These are phyloP conservation scores for Notamacropus eugenii DNA, from an alignment of 2,797 vertebrate genomes.

Conservation along the genomic window DNA sequence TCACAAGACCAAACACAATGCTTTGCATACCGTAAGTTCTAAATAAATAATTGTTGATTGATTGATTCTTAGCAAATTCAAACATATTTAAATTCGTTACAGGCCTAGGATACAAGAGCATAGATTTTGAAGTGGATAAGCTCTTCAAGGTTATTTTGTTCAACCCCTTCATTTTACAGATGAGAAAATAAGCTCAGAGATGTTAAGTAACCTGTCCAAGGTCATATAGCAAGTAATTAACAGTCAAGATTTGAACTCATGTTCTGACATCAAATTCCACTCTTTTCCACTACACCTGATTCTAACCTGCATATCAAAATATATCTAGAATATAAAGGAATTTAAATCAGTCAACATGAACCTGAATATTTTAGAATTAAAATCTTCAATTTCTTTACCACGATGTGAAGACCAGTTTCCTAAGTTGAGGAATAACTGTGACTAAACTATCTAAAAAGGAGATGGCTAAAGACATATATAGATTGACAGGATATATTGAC, in stretches of 20 bases:
- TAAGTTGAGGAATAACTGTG: background rate
- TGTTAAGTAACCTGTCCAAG: background rate
- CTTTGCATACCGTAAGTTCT: background rate
- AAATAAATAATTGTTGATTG: background rate
- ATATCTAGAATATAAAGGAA: conserved; percentile 4
- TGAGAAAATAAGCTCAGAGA: background rate
- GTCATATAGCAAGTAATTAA: background rate
- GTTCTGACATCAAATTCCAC: background rate
- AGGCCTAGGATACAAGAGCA: background rate
- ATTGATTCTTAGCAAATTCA: background rate
- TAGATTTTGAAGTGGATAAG: background rate
- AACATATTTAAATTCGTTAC: background rate
- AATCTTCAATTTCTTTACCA: background rate
- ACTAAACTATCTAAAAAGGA: background rate
- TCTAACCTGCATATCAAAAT: background rate
- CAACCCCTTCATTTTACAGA: background rate
- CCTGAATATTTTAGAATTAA: conserved; percentile 16
- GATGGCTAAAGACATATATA: background rate
- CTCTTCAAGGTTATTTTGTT: background rate
- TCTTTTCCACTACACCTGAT: background rate
- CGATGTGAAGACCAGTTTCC: background rate
- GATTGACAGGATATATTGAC: background rate
- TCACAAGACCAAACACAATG: background rate
- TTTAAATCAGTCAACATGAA: conserved; percentile 7
- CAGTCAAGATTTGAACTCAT: background rate